Base-by-base conservation (phyloP, 2,888 invertebrate species). In the Hirtodrosophila cameraria region DNA sequence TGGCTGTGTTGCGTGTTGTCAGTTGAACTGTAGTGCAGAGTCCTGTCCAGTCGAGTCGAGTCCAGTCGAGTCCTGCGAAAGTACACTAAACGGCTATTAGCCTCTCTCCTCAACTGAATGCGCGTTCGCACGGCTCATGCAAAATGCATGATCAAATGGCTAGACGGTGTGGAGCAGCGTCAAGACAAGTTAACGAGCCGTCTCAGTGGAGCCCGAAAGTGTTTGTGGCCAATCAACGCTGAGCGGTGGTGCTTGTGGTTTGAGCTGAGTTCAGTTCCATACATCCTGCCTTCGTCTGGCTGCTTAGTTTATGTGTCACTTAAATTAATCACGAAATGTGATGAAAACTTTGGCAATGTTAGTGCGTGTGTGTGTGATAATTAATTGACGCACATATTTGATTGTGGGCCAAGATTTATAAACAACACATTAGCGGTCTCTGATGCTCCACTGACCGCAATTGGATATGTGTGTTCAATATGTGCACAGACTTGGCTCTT, bases 31-130 rank as follows among this genome's bases (percentile, higher is more conserved):
- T 20, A 31, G 6, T 25, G 7, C 46, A 23, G 23, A 41, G 28
- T 43, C 16, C n/a, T 3, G 48, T 43, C 45, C 43, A 13, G 49
- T 9, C 18, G 23, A 31, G 48, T 28, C 15, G 20, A 39, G 49
- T 42, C 25, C 43, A 15, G 45, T 59, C 27, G 33, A 23, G 52
- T 53, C 53, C 13, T 4, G 48, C n/a, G 33, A 55, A n/a, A 62
- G 75, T 81, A 57, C 80, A 75, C 80, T 82, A 85, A 81, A 79
- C 83, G 85, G 65, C 80, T 82, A 82, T 80, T 82, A 85, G 85
- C 64, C 60, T 33, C 11, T 35, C 41, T 36, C 43, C 43, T 11
- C 49, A 48, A 42, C 43, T 63, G 36, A 18, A 36, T 20, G 59
- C 55, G 45, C 55, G 49, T 30, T 45, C 13, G 62, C 49, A 28